Conservation (phyloP, 2,888 invertebrate species). For the Rotaria sp. region DNA sequence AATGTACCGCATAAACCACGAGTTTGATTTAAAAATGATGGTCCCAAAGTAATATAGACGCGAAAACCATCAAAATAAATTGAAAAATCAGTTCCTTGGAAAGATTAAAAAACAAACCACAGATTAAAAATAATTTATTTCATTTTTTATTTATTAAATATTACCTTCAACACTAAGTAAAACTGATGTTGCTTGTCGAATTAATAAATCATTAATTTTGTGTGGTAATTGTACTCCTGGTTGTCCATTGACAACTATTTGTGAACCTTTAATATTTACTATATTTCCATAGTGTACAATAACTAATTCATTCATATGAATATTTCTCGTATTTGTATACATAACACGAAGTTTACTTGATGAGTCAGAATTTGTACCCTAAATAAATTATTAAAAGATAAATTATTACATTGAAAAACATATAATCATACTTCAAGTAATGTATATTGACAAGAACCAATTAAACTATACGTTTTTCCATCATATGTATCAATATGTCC, state of each 20-base stretch:
- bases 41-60: constrained; percentile 44
- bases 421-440: constrained; percentile 26
- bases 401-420: not conserved
- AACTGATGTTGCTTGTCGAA: constrained; percentile 9
- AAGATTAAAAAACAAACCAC: constrained; percentile 5
- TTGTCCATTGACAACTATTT: not conserved
- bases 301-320: not conserved
- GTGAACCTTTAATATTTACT: not conserved
- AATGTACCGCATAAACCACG: constrained; percentile 50
- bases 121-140: no score
- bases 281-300: not conserved
- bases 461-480: constrained; percentile 32
- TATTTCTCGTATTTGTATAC: not conserved
- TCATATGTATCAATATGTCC: constrained; percentile 39
- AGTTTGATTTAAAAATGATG: constrained; percentile 43
- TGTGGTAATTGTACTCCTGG: not conserved
- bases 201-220: not conserved
- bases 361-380: not conserved
- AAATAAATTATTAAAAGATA: not conserved
- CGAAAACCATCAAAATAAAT: constrained; percentile 44
- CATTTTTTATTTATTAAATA: no score
- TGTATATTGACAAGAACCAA: constrained; percentile 35
- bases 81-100: constrained; percentile 43
- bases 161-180: not conserved
- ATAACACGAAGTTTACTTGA: not conserved